phyloP scores from a whole-genome alignment of 1,140 invertebrate species.

The Zaprionus gabonicus region DNA sequence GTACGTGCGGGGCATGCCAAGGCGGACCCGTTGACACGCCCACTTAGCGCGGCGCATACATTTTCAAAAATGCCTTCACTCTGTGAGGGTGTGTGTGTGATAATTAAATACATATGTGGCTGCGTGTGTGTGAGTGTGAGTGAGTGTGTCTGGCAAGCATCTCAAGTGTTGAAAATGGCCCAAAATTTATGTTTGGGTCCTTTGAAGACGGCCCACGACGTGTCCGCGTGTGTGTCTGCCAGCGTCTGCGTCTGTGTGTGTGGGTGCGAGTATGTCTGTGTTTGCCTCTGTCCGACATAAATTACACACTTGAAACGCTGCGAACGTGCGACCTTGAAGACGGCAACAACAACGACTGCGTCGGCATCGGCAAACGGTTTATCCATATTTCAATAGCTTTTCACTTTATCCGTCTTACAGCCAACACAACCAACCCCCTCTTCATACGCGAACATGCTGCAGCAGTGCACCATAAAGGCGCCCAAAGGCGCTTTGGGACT shows the following conservation, averaged over 20 bases:
- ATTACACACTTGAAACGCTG: conserved; percentile 58
- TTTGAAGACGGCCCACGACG: conserved; percentile 26
- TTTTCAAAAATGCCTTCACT: conserved; percentile 47
- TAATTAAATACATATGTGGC: conserved; percentile 53
- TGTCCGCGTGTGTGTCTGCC: not conserved
- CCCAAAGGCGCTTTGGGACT: conserved; percentile 81
- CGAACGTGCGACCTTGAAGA: conserved; percentile 57
- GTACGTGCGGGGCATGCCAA: conserved; percentile 67
- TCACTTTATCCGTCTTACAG: conserved; percentile 16
- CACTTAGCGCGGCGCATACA: conserved; percentile 54
- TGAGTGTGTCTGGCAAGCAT: conserved; percentile 48
- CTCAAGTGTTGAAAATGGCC: conserved; percentile 70
- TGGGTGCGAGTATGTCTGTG: conserved; percentile 30
- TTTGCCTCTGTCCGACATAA: conserved; percentile 57
- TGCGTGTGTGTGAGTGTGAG: conserved; percentile 7
- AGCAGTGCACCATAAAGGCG: conserved; percentile 75
- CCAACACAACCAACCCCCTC: not conserved
- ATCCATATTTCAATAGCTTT: conserved; percentile 20
- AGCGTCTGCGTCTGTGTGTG: conserved; percentile 15
- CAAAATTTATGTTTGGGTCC: conserved; percentile 60
- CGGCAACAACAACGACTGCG: not conserved
- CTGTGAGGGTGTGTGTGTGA: not conserved
- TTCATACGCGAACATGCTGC: conserved; percentile 51
- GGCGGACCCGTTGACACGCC: conserved; percentile 47
- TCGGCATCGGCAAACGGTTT: not conserved